These are phyloP conservation scores for Neodontobutis hainanensis DNA, from an alignment of 2,113 vertebrate genomes.

Conservation along the genomic window DNA sequence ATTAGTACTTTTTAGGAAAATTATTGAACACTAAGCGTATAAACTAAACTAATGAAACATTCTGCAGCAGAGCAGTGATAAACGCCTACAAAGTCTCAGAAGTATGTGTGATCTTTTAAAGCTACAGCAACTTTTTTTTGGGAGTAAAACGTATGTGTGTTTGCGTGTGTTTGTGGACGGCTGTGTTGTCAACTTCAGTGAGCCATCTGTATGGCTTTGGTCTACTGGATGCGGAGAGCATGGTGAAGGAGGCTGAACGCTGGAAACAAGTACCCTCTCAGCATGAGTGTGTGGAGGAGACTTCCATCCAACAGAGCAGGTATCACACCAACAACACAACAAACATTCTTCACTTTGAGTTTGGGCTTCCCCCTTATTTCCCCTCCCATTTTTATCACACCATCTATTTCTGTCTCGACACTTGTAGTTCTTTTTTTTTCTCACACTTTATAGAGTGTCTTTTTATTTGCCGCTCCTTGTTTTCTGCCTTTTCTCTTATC, in stretches of 20 bases:
- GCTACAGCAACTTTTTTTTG: conserved; percentile 40
- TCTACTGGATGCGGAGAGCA: conserved; percentile 94
- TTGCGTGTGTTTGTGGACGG: conserved; percentile 19
- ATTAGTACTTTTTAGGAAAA: conserved; percentile 41
- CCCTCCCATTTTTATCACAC: conserved; percentile 28
- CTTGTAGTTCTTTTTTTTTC: conserved; percentile 27
- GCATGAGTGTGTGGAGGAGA: conserved; percentile 88
- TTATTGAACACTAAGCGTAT: conserved; percentile 47
- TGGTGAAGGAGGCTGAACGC: conserved; percentile 92
- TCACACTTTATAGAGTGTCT: conserved; percentile 29
- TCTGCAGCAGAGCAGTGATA: conserved; percentile 54
- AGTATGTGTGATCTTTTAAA: conserved; percentile 49
- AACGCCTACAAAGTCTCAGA: conserved; percentile 54
- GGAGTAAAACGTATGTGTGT: conserved; percentile 16
- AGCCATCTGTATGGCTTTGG: conserved; percentile 98
- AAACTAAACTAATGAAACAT: conserved; percentile 53
- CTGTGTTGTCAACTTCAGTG: conserved; percentile 73
- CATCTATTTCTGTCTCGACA: conserved; percentile 51
- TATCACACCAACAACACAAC: conserved; percentile 58
- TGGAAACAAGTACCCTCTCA: conserved; percentile 92
- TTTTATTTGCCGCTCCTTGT: conserved; percentile 24
- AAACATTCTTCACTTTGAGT: conserved; percentile 27
- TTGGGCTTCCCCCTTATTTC: conserved; percentile 50
- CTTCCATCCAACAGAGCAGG: conserved; percentile 85
- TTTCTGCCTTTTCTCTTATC: conserved; percentile 19